Percentiles rank a stretch among this genome's conserved stretches.
These are phyloP conservation scores for Bombus polaris DNA, from an alignment of 1,140 invertebrate species.

Conservation along the genomic window DNA sequence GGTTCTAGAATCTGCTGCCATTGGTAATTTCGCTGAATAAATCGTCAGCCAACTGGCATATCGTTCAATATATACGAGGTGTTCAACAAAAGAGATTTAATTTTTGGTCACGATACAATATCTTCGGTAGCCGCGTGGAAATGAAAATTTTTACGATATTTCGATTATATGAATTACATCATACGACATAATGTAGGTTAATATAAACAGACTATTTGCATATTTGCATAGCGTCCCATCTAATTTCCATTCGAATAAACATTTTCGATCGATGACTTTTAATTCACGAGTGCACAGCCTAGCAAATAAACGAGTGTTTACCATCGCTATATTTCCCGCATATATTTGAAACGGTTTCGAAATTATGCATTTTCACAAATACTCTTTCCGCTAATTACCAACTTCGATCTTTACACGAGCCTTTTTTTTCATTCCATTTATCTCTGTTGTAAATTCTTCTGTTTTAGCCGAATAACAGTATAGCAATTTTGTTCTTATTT, in stretches of 20 bases:
- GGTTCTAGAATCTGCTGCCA: conserved; percentile 11
- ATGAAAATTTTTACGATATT: too few relatives aligned
- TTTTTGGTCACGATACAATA: too few relatives aligned
- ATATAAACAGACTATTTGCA: neutral
- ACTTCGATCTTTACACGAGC: neutral
- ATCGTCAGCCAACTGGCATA: neutral
- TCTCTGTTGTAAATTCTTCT: neutral
- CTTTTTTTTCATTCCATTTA: neutral
- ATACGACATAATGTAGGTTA: neutral
- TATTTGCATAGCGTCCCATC: neutral
- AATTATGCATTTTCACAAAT: conserved; percentile 33
- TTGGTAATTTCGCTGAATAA: neutral
- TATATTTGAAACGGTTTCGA: conserved; percentile 4
- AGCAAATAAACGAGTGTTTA: conserved; percentile 30
- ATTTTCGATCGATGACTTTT: neutral
- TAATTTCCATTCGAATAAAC: conserved; percentile 8
- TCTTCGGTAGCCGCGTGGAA: too few relatives aligned
- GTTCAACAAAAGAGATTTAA: too few relatives aligned
- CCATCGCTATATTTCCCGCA: neutral
- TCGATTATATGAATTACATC: neutral
- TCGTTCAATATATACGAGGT: neutral
- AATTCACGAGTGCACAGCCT: neutral
- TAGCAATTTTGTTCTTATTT: too few relatives aligned
- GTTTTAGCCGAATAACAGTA: neutral
- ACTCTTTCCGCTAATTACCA: conserved; percentile 16